Base-by-base conservation (phyloP, 2,113 vertebrate genomes). In the Vidua chalybeata region DNA sequence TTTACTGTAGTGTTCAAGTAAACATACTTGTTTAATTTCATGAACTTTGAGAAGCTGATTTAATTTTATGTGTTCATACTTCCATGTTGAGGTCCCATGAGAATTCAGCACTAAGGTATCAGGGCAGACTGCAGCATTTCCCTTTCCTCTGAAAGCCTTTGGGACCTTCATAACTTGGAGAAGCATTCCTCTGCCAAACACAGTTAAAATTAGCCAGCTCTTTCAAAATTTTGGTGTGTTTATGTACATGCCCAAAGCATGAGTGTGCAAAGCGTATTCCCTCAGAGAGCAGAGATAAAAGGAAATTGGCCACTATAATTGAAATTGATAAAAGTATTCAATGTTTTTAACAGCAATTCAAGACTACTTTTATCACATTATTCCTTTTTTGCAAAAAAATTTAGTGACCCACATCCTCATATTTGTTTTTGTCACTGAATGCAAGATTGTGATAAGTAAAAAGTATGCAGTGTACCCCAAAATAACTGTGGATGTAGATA, bases 361-460 rank as follows among this genome's bases (percentile, higher is more conserved):
- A 84, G 55, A 21, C 31, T 56, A 35, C 41, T 92, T 72, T 86
- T 92, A 78, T 22, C 68, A n/a, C 23, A 15, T 74, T 84, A 49
- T 64, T 78, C 41, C 10, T 55, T 79, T 69, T 71, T 37, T 90
- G 33, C 28, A 84, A 87, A 72, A 91, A 68, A 49, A 10, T 21
- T 15, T 49, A 84, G 64, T 81, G 88, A 89, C 62, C 92, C 90
- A 26, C 71, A 68, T 95, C 86, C 54, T 96, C 74, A 11, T 93
- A 68, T 96, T 94, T 72, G 21, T 62, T 92, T 92, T 33, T 95
- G 74, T 89, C 92, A 83, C 59, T 68, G 71, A 83, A 83, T 37
- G 18, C 30, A 61, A 90, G 78, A 91, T 15, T 63, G 45, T 46
- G 83, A 74, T 92, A 79, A 43, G 9, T n/a, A 18, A 43, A 75